Evolutionary conservation across 2,797 vertebrate genomes (phyloP).

Genomic region (Lerista edwardsae): DNA sequence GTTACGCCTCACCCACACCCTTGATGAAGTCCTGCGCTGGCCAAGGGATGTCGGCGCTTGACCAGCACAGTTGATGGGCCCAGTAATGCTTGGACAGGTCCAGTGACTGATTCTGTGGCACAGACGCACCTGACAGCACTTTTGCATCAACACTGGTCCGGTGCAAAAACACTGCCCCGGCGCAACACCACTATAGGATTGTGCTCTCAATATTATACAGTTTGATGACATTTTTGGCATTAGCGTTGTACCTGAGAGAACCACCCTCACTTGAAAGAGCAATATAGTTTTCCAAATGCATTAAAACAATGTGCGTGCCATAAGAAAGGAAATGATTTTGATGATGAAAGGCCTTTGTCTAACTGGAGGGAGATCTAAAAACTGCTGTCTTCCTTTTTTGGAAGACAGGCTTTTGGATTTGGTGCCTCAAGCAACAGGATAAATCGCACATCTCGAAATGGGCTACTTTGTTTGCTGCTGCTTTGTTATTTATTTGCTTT

Average conservation of each 20-base stretch:
- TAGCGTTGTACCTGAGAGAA: conserved; percentile 3
- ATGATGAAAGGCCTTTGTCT: conserved; percentile 2
- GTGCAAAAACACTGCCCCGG: no score
- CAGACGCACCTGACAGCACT: no score
- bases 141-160: no score
- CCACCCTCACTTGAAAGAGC: conserved; percentile 12
- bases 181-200: no score
- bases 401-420: conserved; percentile 6
- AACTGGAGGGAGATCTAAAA: not conserved
- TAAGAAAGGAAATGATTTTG: conserved; percentile 6
- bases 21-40: no score
- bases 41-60: no score
- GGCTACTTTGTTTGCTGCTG: conserved; percentile 9
- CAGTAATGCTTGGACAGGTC: no score
- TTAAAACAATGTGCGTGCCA: not conserved
- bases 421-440: not conserved
- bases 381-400: not conserved
- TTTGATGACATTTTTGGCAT: not conserved
- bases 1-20: no score
- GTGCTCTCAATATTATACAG: no score
- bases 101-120: no score
- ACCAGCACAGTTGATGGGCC: no score
- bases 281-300: not conserved
- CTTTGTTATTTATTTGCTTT: conserved; percentile 15
- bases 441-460: not conserved